phyloP scores from a whole-genome alignment of 2,888 invertebrate species.

The Heliconius cydno region DNA sequence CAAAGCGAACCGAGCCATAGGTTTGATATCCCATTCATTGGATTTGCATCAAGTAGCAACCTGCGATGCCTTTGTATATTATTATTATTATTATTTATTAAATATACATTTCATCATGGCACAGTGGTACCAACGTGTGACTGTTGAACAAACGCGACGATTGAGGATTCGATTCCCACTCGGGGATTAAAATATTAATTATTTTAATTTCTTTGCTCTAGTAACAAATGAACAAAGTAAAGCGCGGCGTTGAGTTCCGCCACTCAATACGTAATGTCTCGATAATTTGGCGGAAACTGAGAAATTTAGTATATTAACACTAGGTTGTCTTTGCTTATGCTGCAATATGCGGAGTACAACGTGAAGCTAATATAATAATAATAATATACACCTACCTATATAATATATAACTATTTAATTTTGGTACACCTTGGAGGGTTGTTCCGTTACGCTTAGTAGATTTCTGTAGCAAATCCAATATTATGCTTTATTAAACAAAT shows the following conservation, averaged over 20 bases:
- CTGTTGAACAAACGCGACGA: background rate
- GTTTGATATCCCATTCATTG: slow-evolving; percentile 79
- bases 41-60: slow-evolving; percentile 72
- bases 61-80: slow-evolving; percentile 54
- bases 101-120: background rate
- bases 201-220: background rate
- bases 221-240: background rate
- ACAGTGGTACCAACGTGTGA: background rate
- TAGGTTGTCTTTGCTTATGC: background rate
- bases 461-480: slow-evolving; percentile 49
- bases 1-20: slow-evolving; percentile 81
- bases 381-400: background rate
- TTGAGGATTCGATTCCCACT: background rate
- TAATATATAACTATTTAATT: background rate
- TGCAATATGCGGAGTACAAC: background rate
- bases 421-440: slow-evolving; percentile 39
- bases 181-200: background rate
- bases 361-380: background rate
- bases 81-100: slow-evolving; percentile 11
- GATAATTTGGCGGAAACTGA: background rate
- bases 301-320: no score
- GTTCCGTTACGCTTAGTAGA: slow-evolving; percentile 49
- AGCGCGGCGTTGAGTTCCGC: background rate
- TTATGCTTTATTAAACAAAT: slow-evolving; percentile 37
- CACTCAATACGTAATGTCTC: background rate